Evolutionary conservation across 2,113 vertebrate genomes (phyloP).

Genomic region (Phalacrocorax pelagicus): DNA sequence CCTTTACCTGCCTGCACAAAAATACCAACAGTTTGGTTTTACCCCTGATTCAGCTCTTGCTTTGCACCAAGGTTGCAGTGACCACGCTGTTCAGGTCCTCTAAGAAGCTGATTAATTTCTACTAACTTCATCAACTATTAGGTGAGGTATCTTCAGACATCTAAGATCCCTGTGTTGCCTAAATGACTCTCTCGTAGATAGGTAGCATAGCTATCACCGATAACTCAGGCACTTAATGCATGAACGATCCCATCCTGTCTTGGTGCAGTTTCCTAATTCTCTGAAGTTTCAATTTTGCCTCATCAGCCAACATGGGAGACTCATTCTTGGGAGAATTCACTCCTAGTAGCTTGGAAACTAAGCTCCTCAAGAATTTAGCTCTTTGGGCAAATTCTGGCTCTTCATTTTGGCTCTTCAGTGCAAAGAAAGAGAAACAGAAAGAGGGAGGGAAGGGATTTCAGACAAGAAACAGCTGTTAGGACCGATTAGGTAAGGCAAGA

Average conservation of each 20-base stretch:
- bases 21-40: not conserved
- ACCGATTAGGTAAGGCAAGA: not conserved
- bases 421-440: not conserved
- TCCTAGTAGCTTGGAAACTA: not conserved
- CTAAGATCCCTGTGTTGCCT: not conserved
- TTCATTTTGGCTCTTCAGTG: not conserved
- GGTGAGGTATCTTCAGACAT: not conserved
- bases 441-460: not conserved
- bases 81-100: not conserved
- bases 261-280: not conserved
- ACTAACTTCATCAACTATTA: rapidly evolving
- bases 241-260: not conserved
- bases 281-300: not conserved
- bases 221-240: not conserved
- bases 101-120: not conserved
- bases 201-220: rapidly evolving
- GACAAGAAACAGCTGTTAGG: not conserved
- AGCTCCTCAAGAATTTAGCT: not conserved
- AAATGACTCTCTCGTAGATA: not conserved
- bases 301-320: not conserved
- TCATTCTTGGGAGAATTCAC: not conserved
- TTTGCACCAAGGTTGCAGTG: not conserved
- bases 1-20: not conserved
- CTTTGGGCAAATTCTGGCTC: not conserved
- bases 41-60: not conserved